Base-by-base conservation (phyloP, 2,888 invertebrate species). In the Melieria picta region DNA sequence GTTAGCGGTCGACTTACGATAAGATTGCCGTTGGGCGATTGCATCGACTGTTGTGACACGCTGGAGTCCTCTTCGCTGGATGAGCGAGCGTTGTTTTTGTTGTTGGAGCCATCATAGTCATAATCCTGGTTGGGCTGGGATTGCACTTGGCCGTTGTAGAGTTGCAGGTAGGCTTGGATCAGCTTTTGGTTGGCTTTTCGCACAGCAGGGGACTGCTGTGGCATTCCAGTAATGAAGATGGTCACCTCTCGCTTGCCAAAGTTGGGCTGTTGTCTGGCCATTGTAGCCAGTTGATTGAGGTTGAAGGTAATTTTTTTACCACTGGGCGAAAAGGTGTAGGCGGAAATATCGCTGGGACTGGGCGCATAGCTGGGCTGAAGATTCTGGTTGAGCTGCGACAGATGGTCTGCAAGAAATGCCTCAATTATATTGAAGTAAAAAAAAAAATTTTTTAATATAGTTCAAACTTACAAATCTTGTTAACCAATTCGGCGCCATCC, bases 191-290 rank as follows among this genome's bases (percentile, higher is more conserved):
- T 72, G 55, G 80, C 81, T 75, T 84, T 83, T 67, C 75, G 77
- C 4, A 81, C 78, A 6, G 79, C 77, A n/a, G 80, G 77, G 30
- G 77, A 71, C 65, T 81, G 76, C 57, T 82, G 79, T 56, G 78
- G 80, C 65, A 85, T 68, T 7, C 85, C 86, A 43, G 84, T 82
- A 13, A 85, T 78, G 60, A 82, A 79, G 73, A 85, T 79, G 71
- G 86, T 83, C 4, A 85, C 80, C 73, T 85, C 86, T 16, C 85
- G 80, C 55, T 78, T 69, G 45, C 79, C 82, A 48, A 85, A 80
- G 65, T 79, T 56, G 2, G 74, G 69, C 50, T 80, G 73, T 30
- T 77, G 71, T 52, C 66, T 75, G 64, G 75, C 76, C 42, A 65
- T 65, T 13, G 52, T 43, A 46, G 79, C 78, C 46, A 84, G 73